phyloP scores from a whole-genome alignment of 2,797 vertebrate genomes.

The Bovichtus diacanthus region DNA sequence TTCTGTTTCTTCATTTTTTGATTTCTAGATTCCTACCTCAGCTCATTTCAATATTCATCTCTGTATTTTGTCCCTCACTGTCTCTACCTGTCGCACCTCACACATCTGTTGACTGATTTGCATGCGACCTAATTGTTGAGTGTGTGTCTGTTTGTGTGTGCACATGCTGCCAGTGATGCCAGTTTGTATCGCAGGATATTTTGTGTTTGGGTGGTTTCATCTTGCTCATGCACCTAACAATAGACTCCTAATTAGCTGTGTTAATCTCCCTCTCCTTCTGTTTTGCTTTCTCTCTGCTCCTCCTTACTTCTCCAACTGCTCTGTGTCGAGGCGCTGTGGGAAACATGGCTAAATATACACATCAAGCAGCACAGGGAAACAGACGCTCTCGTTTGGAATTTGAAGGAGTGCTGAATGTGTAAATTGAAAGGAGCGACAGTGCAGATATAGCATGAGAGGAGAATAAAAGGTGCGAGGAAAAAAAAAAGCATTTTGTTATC shows the following conservation, averaged over 20 bases:
- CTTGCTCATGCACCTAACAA: conserved; percentile 78
- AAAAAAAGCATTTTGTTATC: conserved; percentile 31
- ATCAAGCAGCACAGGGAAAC: conserved; percentile 61
- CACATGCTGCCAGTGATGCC: conserved; percentile 50
- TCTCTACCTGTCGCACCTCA: conserved; percentile 56
- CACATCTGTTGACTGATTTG: conserved; percentile 65
- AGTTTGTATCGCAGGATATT: conserved; percentile 56
- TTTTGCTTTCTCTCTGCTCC: conserved; percentile 66
- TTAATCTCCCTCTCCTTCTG: conserved; percentile 82
- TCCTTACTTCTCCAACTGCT: conserved; percentile 67
- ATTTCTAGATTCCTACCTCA: conserved; percentile 34
- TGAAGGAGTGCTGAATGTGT: conserved; percentile 62
- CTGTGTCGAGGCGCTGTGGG: conserved; percentile 71
- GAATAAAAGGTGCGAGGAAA: conserved; percentile 33
- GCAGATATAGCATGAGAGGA: conserved; percentile 56
- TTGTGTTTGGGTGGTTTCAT: conserved; percentile 69
- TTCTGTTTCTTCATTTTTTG: conserved; percentile 30
- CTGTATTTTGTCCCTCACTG: not conserved
- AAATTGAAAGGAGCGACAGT: conserved; percentile 59
- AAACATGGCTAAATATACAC: conserved; percentile 84
- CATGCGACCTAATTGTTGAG: conserved; percentile 71
- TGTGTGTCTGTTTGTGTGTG: conserved; percentile 35
- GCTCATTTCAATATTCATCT: not conserved
- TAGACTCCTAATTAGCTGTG: conserved; percentile 82
- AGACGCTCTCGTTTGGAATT: conserved; percentile 69